Evolutionary conservation across 2,888 invertebrate genomes (phyloP).

Genomic region (Aphidius colemani): DNA sequence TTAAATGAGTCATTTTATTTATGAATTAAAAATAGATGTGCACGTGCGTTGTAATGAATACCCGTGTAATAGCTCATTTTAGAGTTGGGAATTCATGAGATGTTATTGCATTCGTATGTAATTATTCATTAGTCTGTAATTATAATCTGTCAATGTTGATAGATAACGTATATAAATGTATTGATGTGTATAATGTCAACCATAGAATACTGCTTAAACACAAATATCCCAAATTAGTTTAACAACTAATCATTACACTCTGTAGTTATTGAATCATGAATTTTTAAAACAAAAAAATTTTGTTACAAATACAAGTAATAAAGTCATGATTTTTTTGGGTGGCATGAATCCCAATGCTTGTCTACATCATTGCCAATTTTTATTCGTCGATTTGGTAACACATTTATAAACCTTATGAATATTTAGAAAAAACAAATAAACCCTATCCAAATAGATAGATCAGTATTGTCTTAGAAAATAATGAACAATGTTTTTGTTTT

Average conservation of each 20-base stretch:
- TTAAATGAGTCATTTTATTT: no score
- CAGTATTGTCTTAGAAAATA: no score
- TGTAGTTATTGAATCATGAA: not conserved
- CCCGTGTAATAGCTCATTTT: no score
- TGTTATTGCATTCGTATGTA: no score
- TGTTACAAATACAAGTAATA: not conserved
- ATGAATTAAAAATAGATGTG: conserved; percentile 2
- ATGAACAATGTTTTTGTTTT: not conserved
- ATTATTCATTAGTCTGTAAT: no score
- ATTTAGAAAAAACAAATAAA: not conserved
- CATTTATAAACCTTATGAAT: no score
- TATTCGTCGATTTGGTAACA: not conserved
- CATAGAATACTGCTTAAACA: no score
- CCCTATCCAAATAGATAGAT: not conserved
- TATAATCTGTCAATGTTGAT: no score
- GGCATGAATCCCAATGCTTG: conserved; percentile 33
- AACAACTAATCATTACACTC: not conserved
- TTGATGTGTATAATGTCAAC: no score
- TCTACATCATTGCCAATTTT: not conserved
- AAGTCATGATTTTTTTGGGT: conserved; percentile 6
- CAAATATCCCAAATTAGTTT: no score
- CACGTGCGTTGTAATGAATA: not conserved
- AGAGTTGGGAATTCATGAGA: no score
- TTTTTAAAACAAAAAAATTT: not conserved
- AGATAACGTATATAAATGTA: no score